A percentile compares a stretch with the other conserved stretches of the same genome.
Evolutionary conservation across 2,113 vertebrate species (phyloP).

Genomic region (Micronycteris hirsuta): DNA sequence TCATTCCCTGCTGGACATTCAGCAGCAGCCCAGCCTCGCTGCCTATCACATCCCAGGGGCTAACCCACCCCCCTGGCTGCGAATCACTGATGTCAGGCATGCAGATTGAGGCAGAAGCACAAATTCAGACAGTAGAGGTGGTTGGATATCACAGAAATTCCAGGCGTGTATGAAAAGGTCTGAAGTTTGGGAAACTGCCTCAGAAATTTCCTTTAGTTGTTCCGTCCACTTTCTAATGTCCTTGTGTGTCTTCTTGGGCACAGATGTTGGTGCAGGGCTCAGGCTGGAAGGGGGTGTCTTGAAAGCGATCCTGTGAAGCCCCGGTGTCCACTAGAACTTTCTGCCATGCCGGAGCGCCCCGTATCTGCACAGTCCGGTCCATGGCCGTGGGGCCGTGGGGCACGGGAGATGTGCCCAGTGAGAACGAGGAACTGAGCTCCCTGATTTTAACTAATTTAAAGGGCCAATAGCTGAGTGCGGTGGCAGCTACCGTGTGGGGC

Average conservation of each 20-base stretch:
- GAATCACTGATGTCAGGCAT: neutral
- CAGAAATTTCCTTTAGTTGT: neutral
- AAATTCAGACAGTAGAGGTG: neutral
- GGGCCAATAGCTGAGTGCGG: accelerated
- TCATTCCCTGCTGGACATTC: neutral
- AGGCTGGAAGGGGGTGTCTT: neutral
- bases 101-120: neutral
- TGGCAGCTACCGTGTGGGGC: accelerated
- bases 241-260: neutral
- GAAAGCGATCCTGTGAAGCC: neutral
- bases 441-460: neutral
- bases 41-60: accelerated
- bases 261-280: accelerated
- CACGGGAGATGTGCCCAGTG: neutral
- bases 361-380: accelerated
- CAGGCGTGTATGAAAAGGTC: accelerated
- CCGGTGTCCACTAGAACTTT: accelerated
- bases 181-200: neutral
- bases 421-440: neutral
- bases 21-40: neutral
- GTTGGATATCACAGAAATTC: neutral
- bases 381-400: accelerated
- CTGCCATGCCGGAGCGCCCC: accelerated
- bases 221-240: neutral
- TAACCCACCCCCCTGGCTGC: neutral